A percentile compares a stretch with the other conserved stretches of the same genome.
Evolutionary conservation across 2,888 invertebrate genomes (phyloP).

Genomic region (Caenorhabditis afra): DNA sequence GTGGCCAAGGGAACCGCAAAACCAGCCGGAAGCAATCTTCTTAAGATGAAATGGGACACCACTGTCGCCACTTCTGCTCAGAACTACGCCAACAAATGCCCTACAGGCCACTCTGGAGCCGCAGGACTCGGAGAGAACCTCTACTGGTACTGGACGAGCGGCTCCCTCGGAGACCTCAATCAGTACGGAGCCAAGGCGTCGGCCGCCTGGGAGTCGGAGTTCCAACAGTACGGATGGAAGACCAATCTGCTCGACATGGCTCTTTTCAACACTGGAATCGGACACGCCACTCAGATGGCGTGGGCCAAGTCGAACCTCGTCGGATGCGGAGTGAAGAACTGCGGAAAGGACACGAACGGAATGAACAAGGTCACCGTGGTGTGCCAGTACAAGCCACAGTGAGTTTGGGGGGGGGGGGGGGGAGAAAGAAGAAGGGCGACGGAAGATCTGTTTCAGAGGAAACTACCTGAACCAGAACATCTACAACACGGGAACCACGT

Average conservation of each 20-base stretch:
- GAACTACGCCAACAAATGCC: slow-evolving; percentile 41
- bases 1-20: slow-evolving; percentile 35
- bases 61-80: slow-evolving; percentile 34
- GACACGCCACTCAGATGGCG: slow-evolving; percentile 57
- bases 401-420: slow-evolving; percentile 13
- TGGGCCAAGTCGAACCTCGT: slow-evolving; percentile 47
- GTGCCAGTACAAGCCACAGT: slow-evolving; percentile 55
- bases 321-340: slow-evolving; percentile 57
- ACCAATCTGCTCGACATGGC: slow-evolving; percentile 12
- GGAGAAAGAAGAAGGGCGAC: neutral
- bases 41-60: slow-evolving; percentile 49
- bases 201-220: slow-evolving; percentile 44
- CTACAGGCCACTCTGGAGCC: slow-evolving; percentile 44
- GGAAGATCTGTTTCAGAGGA: slow-evolving; percentile 36
- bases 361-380: slow-evolving; percentile 43
- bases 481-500: slow-evolving; percentile 42
- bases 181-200: slow-evolving; percentile 28
- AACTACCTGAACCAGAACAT: slow-evolving; percentile 45
- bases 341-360: slow-evolving; percentile 44
- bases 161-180: slow-evolving; percentile 40
- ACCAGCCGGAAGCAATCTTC: slow-evolving; percentile 17
- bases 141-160: slow-evolving; percentile 46
- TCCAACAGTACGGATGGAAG: slow-evolving; percentile 48
- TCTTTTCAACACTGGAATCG: slow-evolving; percentile 40
- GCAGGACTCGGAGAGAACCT: slow-evolving; percentile 53